Conservation (phyloP, 2,888 invertebrate species). For the Pterostichus niger region DNA sequence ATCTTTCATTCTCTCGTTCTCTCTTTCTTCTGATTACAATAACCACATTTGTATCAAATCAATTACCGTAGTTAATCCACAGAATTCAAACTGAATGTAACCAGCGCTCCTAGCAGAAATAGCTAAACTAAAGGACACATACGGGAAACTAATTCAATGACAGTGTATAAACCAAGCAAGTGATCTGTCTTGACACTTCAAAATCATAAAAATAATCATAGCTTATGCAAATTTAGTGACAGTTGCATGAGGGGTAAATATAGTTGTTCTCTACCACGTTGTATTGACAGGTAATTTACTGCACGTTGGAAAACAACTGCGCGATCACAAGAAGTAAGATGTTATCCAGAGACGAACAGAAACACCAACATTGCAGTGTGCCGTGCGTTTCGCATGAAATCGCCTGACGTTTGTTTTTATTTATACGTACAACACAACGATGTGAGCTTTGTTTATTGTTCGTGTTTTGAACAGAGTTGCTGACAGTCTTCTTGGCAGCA, state of each 20-base stretch:
- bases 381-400: slow-evolving; percentile 42
- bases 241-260: neutral
- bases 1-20: too few relatives aligned
- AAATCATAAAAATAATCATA: too few relatives aligned
- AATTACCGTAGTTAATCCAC: too few relatives aligned
- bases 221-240: too few relatives aligned
- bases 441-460: slow-evolving; percentile 26
- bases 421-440: slow-evolving; percentile 9
- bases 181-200: too few relatives aligned
- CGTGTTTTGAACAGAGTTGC: neutral
- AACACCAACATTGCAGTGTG: slow-evolving; percentile 5
- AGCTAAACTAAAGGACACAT: too few relatives aligned
- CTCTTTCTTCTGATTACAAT: too few relatives aligned
- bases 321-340: neutral
- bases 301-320: neutral
- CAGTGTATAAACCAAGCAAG: too few relatives aligned
- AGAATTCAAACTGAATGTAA: too few relatives aligned
- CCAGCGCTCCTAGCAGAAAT: too few relatives aligned
- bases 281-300: slow-evolving; percentile 11
- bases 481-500: neutral
- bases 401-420: slow-evolving; percentile 27
- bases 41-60: too few relatives aligned
- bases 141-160: too few relatives aligned
- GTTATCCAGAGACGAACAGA: slow-evolving; percentile 1
- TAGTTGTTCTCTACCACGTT: neutral